Base-by-base conservation (phyloP, 2,888 invertebrate genomes). In the Callyntrura sp. region DNA sequence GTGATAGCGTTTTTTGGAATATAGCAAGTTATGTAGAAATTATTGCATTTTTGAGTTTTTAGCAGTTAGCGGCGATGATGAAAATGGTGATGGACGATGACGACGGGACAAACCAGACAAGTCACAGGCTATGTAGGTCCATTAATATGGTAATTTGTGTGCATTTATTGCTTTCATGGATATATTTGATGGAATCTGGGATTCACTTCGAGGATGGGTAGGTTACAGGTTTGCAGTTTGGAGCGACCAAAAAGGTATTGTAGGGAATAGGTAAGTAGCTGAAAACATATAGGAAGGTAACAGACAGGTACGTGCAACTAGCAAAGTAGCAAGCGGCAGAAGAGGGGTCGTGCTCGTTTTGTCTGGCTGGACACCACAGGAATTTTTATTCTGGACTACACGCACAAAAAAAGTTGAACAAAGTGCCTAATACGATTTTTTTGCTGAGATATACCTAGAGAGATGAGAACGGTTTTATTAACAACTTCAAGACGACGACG, bases 101-200 rank as follows among this genome's bases (percentile, higher is more conserved):
- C 60, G 28, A 25, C 4, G 62, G 25, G 25, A 62, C 62, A 28
- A 60, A 23, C 5, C 55, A 9, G 23, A 23, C 60, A 62, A 62
- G 62, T 14, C 25, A 62, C 62, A 28, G 12, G 28, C 62, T 25
- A 25, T 14, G 25, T 25, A 28, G 8, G 28, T 62, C 11, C 12
- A 23, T 62, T 62, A 35, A 12, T 28, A 48, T 20, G 70, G 45
- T 25, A 68, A 68, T 68, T 35, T 28, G 68, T 68, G 43, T 43
- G 43, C n/a, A 28, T 65, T 28, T 25, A 12, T 35, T 68, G 68
- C 8, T 68, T 43, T 35, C 3, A n/a, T 68, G 6, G 48, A 45
- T 73, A 1, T 20, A 73, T 9, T 73, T 20, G 35, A 68, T 68
- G 62, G 62, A 62, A 62, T 68, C 68, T 48, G 70, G 35, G 17